Evolutionary conservation across 2,888 invertebrate genomes (phyloP).

Genomic region (Myathropa florea): DNA sequence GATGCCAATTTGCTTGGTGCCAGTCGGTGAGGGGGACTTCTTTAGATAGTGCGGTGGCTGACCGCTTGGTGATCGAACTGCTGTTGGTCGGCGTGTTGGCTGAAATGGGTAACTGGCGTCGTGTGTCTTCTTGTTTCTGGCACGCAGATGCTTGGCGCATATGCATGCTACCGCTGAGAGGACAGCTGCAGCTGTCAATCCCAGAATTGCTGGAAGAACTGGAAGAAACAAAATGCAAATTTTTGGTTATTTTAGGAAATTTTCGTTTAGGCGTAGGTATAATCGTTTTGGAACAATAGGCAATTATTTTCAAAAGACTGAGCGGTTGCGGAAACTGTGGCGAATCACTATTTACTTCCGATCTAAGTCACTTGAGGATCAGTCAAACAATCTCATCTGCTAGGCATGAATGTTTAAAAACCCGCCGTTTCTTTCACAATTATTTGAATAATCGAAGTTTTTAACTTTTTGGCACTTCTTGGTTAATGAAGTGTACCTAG

Average conservation of each 20-base stretch:
- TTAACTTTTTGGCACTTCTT: no score
- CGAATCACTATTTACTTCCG: no score
- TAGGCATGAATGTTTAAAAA: no score
- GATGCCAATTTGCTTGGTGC: constrained; percentile 79
- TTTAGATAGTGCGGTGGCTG: constrained; percentile 91
- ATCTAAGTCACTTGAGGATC: no score
- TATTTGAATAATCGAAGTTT: no score
- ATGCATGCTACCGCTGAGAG: constrained; percentile 79
- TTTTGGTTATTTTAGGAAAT: background rate
- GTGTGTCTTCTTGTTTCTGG: constrained; percentile 79
- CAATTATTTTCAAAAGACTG: no score
- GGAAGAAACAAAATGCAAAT: background rate
- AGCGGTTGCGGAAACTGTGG: no score
- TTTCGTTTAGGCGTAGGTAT: no score
- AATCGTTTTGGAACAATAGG: no score
- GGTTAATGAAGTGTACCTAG: no score
- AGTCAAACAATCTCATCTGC: no score
- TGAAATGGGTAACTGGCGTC: constrained; percentile 80
- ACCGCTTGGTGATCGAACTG: constrained; percentile 92
- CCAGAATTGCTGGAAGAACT: constrained; percentile 80
- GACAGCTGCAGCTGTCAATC: constrained; percentile 79
- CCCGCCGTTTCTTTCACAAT: no score
- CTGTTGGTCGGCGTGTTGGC: constrained; percentile 81
- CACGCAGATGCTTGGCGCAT: constrained; percentile 78
- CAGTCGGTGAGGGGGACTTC: constrained; percentile 95